phyloP scores from a whole-genome alignment of 1,140 invertebrate genomes.

The Atta texana region DNA sequence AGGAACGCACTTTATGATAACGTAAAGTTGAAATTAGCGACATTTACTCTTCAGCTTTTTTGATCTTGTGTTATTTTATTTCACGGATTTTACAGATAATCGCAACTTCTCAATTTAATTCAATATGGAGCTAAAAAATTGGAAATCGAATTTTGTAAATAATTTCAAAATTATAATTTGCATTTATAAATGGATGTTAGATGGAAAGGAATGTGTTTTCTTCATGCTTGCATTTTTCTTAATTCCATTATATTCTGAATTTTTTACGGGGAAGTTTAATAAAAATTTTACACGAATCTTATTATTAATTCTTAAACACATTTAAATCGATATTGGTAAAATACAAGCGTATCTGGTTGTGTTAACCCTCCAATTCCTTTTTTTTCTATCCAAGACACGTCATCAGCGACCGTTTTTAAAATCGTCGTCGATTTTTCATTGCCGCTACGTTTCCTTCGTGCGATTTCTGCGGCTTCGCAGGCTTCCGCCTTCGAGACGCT shows the following conservation, averaged over 20 bases:
- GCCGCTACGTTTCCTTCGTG: slow-evolving; percentile 61
- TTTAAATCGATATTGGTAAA: slow-evolving; percentile 30
- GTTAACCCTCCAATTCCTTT: slow-evolving; percentile 9
- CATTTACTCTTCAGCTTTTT: slow-evolving; percentile 42
- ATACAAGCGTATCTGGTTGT: slow-evolving; percentile 2
- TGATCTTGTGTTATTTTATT: slow-evolving; percentile 1
- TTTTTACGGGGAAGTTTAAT: slow-evolving; percentile 10
- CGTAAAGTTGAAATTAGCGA: slow-evolving; percentile 68
- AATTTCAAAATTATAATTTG: neutral
- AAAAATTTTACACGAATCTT: slow-evolving; percentile 14
- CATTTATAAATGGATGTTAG: neutral
- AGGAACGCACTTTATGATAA: slow-evolving; percentile 64
- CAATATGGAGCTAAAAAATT: neutral
- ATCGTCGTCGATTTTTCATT: slow-evolving; percentile 67
- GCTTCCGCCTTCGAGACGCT: slow-evolving; percentile 71
- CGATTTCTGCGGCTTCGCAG: slow-evolving; percentile 57
- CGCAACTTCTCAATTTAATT: slow-evolving; percentile 7
- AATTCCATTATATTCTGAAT: neutral
- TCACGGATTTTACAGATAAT: slow-evolving; percentile 15
- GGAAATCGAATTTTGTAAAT: neutral
- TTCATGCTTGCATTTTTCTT: neutral
- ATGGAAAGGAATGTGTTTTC: neutral
- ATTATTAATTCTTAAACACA: slow-evolving; percentile 36
- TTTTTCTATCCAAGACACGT: neutral
- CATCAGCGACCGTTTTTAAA: slow-evolving; percentile 55